A percentile compares a stretch with the other conserved stretches of the same genome.
These are phyloP conservation scores for Hipparchia sbordonii DNA, from an alignment of 2,888 invertebrate species.

Conservation along the genomic window DNA sequence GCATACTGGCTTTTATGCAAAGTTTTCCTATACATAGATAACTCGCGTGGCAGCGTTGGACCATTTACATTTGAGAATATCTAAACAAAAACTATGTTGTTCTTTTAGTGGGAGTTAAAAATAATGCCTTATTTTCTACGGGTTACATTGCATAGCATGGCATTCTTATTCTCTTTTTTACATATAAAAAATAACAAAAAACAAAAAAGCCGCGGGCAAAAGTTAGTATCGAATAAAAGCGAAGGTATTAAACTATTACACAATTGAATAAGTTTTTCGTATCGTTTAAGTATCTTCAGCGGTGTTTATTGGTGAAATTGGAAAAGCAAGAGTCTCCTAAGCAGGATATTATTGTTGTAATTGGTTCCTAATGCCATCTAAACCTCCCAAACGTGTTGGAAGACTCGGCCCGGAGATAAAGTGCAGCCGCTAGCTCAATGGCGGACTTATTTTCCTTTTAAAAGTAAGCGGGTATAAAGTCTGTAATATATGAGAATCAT, in stretches of 20 bases:
- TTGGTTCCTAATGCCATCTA: conserved; percentile 83
- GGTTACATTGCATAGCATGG: too few relatives aligned
- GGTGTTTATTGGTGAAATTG: conserved; percentile 40
- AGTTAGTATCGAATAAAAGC: too few relatives aligned
- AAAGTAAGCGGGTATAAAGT: conserved; percentile 34
- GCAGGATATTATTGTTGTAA: conserved; percentile 73
- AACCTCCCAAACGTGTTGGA: conserved; percentile 82
- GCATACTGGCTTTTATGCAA: conserved; percentile 29
- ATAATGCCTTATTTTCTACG: background rate
- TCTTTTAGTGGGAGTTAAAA: background rate
- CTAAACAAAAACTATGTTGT: conserved; percentile 3
- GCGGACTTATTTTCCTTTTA: conserved; percentile 52
- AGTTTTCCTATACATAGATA: conserved; percentile 6
- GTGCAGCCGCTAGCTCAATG: conserved; percentile 52
- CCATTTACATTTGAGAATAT: conserved; percentile 4
- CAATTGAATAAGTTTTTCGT: background rate
- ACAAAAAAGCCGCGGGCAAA: too few relatives aligned
- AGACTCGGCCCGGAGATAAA: conserved; percentile 80
- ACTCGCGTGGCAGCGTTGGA: background rate
- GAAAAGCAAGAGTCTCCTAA: conserved; percentile 40
- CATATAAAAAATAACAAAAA: too few relatives aligned
- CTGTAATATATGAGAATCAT: conserved; percentile 29
- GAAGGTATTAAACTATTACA: too few relatives aligned
- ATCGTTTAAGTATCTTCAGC: conserved; percentile 21
- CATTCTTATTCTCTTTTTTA: too few relatives aligned